Evolutionary conservation across 2,113 vertebrate genomes (phyloP).

Genomic region (Notechis scutatus): DNA sequence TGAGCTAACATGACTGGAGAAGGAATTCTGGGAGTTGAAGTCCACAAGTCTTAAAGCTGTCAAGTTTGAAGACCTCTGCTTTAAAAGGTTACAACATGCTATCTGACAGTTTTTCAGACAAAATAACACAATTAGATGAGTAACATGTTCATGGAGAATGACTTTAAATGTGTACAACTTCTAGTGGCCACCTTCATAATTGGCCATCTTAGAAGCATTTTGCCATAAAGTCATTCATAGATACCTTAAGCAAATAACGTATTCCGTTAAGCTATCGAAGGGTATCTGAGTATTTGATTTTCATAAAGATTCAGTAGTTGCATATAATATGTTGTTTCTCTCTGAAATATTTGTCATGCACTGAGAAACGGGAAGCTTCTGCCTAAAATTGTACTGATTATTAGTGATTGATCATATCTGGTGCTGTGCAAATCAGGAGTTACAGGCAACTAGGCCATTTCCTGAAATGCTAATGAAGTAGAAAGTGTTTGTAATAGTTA

Average conservation of each 20-base stretch:
- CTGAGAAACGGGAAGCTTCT: neutral
- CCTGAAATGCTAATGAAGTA: neutral
- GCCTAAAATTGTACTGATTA: neutral
- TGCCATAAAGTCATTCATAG: neutral
- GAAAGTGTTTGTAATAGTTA: neutral
- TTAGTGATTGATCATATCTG: neutral
- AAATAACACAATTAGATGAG: neutral
- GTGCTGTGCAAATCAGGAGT: rapidly evolving
- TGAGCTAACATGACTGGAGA: no score
- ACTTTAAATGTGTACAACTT: neutral
- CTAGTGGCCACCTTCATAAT: neutral
- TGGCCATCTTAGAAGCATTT: neutral
- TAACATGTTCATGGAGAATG: neutral
- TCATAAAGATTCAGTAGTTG: neutral
- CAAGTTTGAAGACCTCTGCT: neutral
- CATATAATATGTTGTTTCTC: neutral
- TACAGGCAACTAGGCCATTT: neutral
- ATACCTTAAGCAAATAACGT: neutral
- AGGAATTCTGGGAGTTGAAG: no score
- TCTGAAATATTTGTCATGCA: neutral
- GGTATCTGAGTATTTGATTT: neutral
- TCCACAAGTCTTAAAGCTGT: no score
- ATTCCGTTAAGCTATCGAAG: neutral
- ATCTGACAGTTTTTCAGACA: neutral
- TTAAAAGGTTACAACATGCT: neutral